Conservation (phyloP, 2,113 vertebrate genomes). For the Microcebus murinus region DNA sequence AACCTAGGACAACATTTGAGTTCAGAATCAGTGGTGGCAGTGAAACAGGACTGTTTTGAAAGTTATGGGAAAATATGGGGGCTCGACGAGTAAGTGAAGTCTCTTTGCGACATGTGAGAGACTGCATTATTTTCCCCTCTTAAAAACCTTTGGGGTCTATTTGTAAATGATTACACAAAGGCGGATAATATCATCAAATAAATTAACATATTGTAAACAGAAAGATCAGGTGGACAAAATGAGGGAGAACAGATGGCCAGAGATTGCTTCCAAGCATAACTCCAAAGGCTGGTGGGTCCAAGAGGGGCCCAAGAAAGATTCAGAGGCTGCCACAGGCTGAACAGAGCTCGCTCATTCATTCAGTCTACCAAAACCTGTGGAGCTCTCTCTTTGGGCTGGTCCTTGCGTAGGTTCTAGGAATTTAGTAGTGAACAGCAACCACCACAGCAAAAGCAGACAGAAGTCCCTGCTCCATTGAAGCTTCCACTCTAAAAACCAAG, state of each 20-base stretch:
- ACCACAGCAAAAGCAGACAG: neutral
- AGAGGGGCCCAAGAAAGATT: neutral
- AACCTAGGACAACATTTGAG: neutral
- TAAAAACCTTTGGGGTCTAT: constrained; percentile 14
- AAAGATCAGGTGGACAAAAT: constrained; percentile 57
- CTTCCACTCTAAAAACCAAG: neutral
- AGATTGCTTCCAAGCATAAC: neutral
- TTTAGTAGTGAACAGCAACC: neutral
- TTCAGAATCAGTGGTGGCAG: neutral
- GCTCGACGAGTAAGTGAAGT: neutral
- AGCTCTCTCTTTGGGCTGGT: neutral
- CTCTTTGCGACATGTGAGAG: neutral
- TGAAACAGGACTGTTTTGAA: neutral
- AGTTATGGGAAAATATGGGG: neutral
- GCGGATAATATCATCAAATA: constrained; percentile 51
- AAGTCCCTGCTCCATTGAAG: neutral
- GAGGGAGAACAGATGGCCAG: constrained; percentile 53
- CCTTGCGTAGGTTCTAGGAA: neutral
- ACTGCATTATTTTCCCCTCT: neutral
- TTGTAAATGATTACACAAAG: constrained; percentile 58
- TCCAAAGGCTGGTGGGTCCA: neutral
- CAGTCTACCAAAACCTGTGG: neutral
- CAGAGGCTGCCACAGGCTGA: neutral
- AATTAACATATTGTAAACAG: constrained; percentile 62
- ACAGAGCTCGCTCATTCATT: neutral